Evolutionary conservation across 1,140 invertebrate species (phyloP), one percentile per base, ranked within the genome.

Genomic region (Microplitis demolitor): DNA sequence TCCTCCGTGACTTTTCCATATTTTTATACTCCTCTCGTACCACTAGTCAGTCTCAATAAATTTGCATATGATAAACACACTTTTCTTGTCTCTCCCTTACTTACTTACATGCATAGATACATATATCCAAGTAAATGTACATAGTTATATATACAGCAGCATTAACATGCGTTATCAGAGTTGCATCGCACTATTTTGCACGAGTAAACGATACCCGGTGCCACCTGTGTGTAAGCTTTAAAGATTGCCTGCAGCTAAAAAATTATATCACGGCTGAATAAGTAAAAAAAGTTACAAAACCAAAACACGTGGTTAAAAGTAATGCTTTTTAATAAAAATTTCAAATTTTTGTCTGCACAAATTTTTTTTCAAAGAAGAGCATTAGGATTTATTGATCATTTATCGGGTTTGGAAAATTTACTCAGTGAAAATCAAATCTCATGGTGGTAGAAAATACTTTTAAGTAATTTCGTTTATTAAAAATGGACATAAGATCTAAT

Each of bases 221-320:
- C 81, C 81, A 82, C 81, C 80, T 82, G 81, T 81, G 77, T 78
- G 78, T 77, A 79, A 79, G 76, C 79, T 58, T 76, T 75, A 74
- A 76, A 78, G 80, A 81, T 82, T 45, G 39, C 39, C 39, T 45
- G 2, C 6, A 45, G 39, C 39, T 8, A 45, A 45, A 45, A 45
- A 45, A 11, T 24, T 3, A 45, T 45, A 45, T 45, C 39, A 45
- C 39, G 39, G 39, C 54, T 31, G 9, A 58, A 13, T 58, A 58
- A 58, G 31, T 6, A 58, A 35, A 74, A 68, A 74, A 50, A 35
- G 39, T 33, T 62, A 54, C 14, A 62, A 75, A 66, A 6, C 39
- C 11, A 45, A 9, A 45, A 64, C 62, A 45, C 35, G 62, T 62
- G 60, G 39, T 45, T 45, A 45, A 45, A 45, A 45, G 39, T 45